Evolutionary conservation across 2,113 vertebrate species (phyloP), one percentile per base, ranked within the genome.

Genomic region (Tenebrosternarchus preto): DNA sequence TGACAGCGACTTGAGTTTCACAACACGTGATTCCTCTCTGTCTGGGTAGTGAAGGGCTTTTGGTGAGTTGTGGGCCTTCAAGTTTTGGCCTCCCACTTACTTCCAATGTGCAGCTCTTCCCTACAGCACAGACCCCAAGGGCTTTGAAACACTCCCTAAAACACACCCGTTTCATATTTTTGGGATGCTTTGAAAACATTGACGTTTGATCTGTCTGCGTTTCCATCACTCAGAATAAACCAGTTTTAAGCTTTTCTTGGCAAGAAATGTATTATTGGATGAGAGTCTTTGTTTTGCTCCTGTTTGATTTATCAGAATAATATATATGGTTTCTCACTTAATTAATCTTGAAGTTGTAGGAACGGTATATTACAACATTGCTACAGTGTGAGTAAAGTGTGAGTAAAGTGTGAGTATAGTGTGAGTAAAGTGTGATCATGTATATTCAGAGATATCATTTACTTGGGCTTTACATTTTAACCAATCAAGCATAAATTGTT

Each of bases 141-240:
- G 68, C 12, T 33, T 80, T 63, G 64, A 71, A 5, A 60, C 61
- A 87, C 76, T 76, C 64, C 81, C 57, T 22, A 59, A 33, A 39
- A 60, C 57, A 72, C 83, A 80, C 76, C 85, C 83, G 64, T 25
- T 72, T 63, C 60, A 86, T 59, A 74, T 85, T 66, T 64, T 84
- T 84, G 84, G 85, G 82, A 83, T 70, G 60, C 56, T 75, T 31
- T 55, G 57, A 67, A 79, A 73, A 88, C 57, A 55, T 56, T 64
- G 29, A 77, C 77, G 56, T 57, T 66, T 61, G 2, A 33, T 15
- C 50, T 67, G 6, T 20, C 24, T 56, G 29, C 74, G 67, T 36
- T 60, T 20, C n/a, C 7, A 56, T 39, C 69, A 63, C 31, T 5
- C 15, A 56, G 31, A 67, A 60, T 56, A 69, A 53, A 19, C 19